Evolutionary conservation across 2,888 invertebrate genomes (phyloP).

Genomic region (Ochropleura leucogaster): DNA sequence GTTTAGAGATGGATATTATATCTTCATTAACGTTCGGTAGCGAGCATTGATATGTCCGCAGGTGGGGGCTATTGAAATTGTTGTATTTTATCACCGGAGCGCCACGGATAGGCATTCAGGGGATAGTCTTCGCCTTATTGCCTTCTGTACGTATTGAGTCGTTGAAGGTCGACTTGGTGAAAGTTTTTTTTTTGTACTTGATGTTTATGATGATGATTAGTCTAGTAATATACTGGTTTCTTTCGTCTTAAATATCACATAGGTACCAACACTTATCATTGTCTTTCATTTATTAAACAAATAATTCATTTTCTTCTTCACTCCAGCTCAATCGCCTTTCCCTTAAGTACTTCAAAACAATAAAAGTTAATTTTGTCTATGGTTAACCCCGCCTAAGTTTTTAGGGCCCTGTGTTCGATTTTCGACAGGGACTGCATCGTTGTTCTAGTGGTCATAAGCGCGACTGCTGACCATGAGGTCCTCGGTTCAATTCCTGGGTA

Average conservation of each 20-base stretch:
- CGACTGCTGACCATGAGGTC: too few relatives aligned
- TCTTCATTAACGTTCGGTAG: conserved; percentile 88
- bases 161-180: conserved; percentile 55
- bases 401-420: too few relatives aligned
- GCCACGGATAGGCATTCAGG: conserved; percentile 74
- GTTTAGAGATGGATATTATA: conserved; percentile 88
- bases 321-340: background rate
- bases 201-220: conserved; percentile 29
- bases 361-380: background rate
- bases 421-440: too few relatives aligned
- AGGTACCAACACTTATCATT: background rate
- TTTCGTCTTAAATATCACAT: background rate
- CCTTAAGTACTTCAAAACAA: background rate
- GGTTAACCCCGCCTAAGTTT: too few relatives aligned
- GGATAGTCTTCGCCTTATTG: conserved; percentile 76
- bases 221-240: background rate
- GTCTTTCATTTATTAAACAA: background rate
- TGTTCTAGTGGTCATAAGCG: too few relatives aligned
- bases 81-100: conserved; percentile 86
- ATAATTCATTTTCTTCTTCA: background rate
- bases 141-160: conserved; percentile 68
- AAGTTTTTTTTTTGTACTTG: conserved; percentile 29
- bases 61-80: conserved; percentile 87
- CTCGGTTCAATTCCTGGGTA: background rate
- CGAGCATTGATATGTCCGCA: conserved; percentile 88